Base-by-base conservation (phyloP, 2,888 invertebrate genomes). In the Idaea straminata region DNA sequence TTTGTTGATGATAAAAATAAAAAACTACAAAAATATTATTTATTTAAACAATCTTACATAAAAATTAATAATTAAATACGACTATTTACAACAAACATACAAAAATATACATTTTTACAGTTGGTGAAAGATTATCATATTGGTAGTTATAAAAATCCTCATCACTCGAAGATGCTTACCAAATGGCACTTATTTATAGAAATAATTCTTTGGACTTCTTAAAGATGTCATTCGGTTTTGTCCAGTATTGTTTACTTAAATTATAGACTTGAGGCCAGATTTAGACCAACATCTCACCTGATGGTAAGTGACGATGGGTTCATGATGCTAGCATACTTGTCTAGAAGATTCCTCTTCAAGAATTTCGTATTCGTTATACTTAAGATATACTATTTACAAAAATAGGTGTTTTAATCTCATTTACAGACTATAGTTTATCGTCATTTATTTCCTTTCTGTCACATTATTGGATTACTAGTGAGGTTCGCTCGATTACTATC, bases 141-240 rank as follows among this genome's bases (percentile, higher is more conserved):
- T 74, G 70, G 68, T 73, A 75, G 73, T 68, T 74, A 64, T 72
- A 73, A 65, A 67, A 69, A 71, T 58, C 69, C 70, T 72, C 68
- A 66, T 66, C 62, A 68, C 64, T 64, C 66, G 73, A 78, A 78
- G 76, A 80, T 75, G 72, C 72, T 70, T 73, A 77, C 80, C 77
- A 75, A 85, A 86, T 86, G 85, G 85, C 85, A 86, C 85, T 83
- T 79, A 80, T 70, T 73, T 68, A 71, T 47, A 47, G 47, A 68
- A 69, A 72, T 66, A 72, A 66, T 72, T 77, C 77, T 79, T 81
- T 80, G 78, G 79, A 78, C 72, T n/a, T 70, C 62, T 72, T 68
- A 36, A 73, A 76, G 68, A 72, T 67, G 64, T 66, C 62, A 68
- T 64, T 66, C 67, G 64, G 34, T 61, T 64, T 65, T 47, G 64